These are phyloP conservation scores for Trachelus stipa DNA, from an alignment of 2,888 invertebrate genomes.

Conservation along the genomic window DNA sequence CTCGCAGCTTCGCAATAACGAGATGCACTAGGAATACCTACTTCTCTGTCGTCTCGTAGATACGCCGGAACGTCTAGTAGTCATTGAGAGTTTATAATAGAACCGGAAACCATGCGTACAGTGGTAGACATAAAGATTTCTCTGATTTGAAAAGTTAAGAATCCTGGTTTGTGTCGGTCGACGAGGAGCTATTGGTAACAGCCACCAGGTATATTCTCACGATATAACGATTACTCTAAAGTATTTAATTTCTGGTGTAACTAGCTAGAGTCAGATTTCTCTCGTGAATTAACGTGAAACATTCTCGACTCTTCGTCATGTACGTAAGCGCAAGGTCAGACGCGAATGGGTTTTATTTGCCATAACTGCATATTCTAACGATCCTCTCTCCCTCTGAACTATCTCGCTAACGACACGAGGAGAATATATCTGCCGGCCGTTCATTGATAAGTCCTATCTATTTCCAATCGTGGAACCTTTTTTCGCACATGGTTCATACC, in stretches of 20 bases:
- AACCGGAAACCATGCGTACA: not conserved
- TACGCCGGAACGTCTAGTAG: not conserved
- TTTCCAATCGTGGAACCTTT: not conserved
- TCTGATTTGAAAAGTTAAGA: not conserved
- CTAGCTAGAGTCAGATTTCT: not conserved
- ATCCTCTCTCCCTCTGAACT: not conserved
- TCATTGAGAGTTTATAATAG: not conserved
- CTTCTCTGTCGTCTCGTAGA: constrained; percentile 11
- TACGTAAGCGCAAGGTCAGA: not conserved
- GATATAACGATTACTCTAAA: not conserved
- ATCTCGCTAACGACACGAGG: not conserved
- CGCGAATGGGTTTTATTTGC: not conserved
- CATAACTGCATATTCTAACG: not conserved
- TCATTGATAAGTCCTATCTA: not conserved
- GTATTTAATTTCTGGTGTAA: not conserved
- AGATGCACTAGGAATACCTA: constrained; percentile 41
- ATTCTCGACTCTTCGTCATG: not conserved
- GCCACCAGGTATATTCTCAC: not conserved
- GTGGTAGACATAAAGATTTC: not conserved
- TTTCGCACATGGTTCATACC: not conserved
- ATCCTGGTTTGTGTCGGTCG: not conserved
- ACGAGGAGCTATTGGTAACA: not conserved
- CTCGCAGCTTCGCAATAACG: constrained; percentile 40
- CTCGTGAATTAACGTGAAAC: not conserved
- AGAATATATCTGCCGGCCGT: not conserved